Evolutionary conservation across 2,113 vertebrate species (phyloP), one percentile per base, ranked within the genome.

Genomic region (Galbula dea): DNA sequence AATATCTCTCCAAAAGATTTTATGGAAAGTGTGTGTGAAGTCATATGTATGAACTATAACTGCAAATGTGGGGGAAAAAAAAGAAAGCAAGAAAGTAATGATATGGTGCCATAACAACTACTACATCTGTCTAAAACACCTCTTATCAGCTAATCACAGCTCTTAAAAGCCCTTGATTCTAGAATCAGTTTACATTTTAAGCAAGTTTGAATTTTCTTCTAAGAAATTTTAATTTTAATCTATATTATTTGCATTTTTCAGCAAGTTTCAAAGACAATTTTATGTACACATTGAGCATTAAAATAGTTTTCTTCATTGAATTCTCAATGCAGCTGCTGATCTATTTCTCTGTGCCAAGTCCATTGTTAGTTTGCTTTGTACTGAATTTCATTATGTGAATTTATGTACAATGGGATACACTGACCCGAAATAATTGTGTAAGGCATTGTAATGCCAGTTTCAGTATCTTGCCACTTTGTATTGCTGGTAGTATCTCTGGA

Each of bases 311-410:
- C 63, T 82, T 84, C 68, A 55, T 89, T 96, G 89, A 96, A 91
- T 89, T 95, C 68, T 51, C 68, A 55, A 26, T 83, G 86, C 96
- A 96, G 95, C 96, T 94, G 95, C 88, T 72, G 83, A 36, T 90
- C 65, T 83, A 18, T 86, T 90, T 93, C 67, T 86, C 65, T 68
- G 41, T 94, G 96, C 94, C 96, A 95, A 92, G 69, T 65, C 88
- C 89, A 92, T 96, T 95, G 86, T 95, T 87, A 82, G 74, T 78
- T 88, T 92, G 90, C 94, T 94, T 96, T 95, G 86, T 96, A 83
- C 63, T 76, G 89, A 91, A 77, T 71, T 90, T 92, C 84, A 95
- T 95, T 87, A 82, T 95, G 86, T 90, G 94, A 92, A 95, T 96
- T 93, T 90, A 87, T 91, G 84, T 96, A 93, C 94, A 96, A 96